Evolutionary conservation across 2,113 vertebrate species (phyloP).

Genomic region (Malurus elegans): DNA sequence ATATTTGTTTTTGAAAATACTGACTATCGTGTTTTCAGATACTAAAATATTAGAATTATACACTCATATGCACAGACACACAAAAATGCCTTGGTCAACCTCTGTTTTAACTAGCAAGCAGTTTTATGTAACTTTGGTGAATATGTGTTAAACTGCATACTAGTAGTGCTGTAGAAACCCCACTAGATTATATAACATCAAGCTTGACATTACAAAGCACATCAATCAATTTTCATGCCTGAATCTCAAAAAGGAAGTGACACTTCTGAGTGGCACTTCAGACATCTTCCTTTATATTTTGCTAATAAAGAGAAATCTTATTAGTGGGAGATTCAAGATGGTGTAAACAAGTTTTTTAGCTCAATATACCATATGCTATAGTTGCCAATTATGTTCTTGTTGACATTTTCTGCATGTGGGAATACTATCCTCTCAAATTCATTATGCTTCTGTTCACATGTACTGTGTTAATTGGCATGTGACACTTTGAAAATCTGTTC

Average conservation of each 20-base stretch:
- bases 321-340: constrained; percentile 21
- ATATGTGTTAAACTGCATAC: neutral
- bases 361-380: constrained; percentile 58
- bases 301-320: constrained; percentile 20
- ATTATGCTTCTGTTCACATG: constrained; percentile 50
- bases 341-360: constrained; percentile 28
- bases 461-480: constrained; percentile 53
- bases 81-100: neutral
- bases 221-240: neutral
- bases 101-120: neutral
- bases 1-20: neutral
- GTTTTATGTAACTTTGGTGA: neutral
- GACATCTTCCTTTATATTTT: neutral
- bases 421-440: constrained; percentile 52
- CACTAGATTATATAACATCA: neutral
- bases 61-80: neutral
- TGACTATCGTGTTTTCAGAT: neutral
- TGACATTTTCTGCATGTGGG: constrained; percentile 57
- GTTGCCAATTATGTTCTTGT: constrained; percentile 35
- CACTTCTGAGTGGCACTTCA: neutral
- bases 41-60: neutral
- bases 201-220: neutral
- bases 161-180: neutral
- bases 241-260: neutral
- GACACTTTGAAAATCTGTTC: constrained; percentile 55